These are phyloP conservation scores for Bombus huntii DNA, from an alignment of 1,140 invertebrate genomes.

Conservation along the genomic window DNA sequence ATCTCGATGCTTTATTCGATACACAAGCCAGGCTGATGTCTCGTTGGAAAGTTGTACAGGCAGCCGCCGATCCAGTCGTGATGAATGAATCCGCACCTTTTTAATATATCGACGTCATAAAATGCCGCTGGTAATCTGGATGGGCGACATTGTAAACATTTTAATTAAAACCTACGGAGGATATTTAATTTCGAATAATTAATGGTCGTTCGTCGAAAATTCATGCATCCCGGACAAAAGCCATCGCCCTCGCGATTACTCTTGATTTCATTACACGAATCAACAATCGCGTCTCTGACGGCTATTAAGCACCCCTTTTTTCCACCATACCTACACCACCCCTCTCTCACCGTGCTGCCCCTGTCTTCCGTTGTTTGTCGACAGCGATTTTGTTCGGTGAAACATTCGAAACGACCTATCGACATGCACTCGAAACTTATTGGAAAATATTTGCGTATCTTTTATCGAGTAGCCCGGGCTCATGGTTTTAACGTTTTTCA, in stretches of 20 bases:
- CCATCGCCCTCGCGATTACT: constrained; percentile 72
- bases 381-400: constrained; percentile 17
- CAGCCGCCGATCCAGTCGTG: constrained; percentile 40
- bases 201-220: constrained; percentile 76
- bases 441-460: constrained; percentile 17
- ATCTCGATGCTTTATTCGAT: background rate
- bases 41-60: background rate
- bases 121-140: constrained; percentile 60
- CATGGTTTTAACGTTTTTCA: background rate
- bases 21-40: background rate
- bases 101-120: constrained; percentile 61
- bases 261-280: constrained; percentile 74
- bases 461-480: too few relatives aligned
- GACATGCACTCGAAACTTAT: constrained; percentile 23
- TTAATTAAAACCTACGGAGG: constrained; percentile 78
- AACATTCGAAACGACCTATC: constrained; percentile 10
- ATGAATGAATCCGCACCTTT: constrained; percentile 62
- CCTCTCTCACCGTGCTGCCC: background rate
- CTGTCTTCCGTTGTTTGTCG: constrained; percentile 13
- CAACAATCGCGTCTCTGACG: constrained; percentile 64
- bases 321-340: background rate
- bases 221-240: constrained; percentile 70
- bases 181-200: constrained; percentile 81
- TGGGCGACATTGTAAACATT: constrained; percentile 76
- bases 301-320: constrained; percentile 66